phyloP scores from a whole-genome alignment of 1,140 invertebrate species.

The Leptopilina boulardi region DNA sequence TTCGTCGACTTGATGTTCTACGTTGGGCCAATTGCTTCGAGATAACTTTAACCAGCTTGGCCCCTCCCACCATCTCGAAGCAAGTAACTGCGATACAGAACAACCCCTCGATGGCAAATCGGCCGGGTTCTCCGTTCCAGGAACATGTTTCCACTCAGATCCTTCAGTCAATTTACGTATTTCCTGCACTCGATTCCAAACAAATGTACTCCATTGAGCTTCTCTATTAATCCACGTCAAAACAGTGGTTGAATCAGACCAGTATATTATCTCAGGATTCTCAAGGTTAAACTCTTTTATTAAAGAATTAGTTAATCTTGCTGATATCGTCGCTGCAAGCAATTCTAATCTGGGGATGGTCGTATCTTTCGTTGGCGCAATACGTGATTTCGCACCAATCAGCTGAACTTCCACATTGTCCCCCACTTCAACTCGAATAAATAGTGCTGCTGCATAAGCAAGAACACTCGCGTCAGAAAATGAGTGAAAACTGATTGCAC shows the following conservation, averaged over 20 bases:
- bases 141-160: not conserved
- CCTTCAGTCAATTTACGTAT: not conserved
- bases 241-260: not conserved
- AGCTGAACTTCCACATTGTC: not conserved
- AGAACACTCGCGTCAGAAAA: not conserved
- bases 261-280: not conserved
- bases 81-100: not conserved
- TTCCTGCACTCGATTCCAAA: not conserved
- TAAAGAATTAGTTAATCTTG: not conserved
- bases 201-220: not conserved
- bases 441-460: not conserved
- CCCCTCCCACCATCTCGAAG: not conserved
- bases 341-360: not conserved
- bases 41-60: not conserved
- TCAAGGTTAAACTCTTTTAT: not conserved
- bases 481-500: not conserved
- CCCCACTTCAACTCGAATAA: not conserved
- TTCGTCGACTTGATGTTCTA: not conserved
- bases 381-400: not conserved
- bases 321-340: not conserved
- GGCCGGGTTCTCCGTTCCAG: not conserved
- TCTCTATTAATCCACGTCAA: not conserved
- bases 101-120: not conserved
- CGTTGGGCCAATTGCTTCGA: not conserved
- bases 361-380: not conserved